Evolutionary conservation across 2,888 invertebrate genomes (phyloP).

Genomic region (Apotomis turbidana): DNA sequence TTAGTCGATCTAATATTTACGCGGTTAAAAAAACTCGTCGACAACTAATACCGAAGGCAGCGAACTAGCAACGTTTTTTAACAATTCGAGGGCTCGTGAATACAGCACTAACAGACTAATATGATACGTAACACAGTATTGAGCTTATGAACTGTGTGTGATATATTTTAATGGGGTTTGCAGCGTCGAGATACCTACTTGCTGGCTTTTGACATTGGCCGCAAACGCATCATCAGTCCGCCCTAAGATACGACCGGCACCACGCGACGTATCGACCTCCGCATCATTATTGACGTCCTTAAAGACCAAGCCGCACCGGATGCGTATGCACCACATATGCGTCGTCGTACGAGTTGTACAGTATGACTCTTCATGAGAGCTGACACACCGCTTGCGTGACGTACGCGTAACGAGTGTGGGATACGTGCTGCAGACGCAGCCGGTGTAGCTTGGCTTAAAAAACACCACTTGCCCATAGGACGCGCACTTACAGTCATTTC

Average conservation of each 20-base stretch:
- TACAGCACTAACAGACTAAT: constrained; percentile 75
- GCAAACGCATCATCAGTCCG: constrained; percentile 73
- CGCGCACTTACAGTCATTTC: constrained; percentile 71
- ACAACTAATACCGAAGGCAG: constrained; percentile 26
- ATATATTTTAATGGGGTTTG: constrained; percentile 81
- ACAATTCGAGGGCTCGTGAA: constrained; percentile 52
- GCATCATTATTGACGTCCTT: constrained; percentile 80
- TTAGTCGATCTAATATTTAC: constrained; percentile 27
- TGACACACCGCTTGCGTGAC: no score
- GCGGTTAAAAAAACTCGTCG: constrained; percentile 3
- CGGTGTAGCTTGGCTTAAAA: constrained; percentile 8
- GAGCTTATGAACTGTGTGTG: constrained; percentile 71
- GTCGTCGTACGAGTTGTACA: no score
- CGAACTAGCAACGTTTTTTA: constrained; percentile 27
- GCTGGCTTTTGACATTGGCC: constrained; percentile 84
- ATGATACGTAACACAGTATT: constrained; percentile 61
- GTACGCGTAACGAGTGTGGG: no score
- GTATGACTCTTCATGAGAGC: no score
- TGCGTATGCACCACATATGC: no score
- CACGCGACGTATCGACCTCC: constrained; percentile 74
- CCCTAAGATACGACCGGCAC: constrained; percentile 78
- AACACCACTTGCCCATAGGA: constrained; percentile 57
- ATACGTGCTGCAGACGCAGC: no score
- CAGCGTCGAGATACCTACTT: constrained; percentile 84
- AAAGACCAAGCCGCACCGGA: constrained; percentile 39